These are phyloP conservation scores for Campoletis sonorensis DNA, from an alignment of 1,140 invertebrate species.

Conservation along the genomic window DNA sequence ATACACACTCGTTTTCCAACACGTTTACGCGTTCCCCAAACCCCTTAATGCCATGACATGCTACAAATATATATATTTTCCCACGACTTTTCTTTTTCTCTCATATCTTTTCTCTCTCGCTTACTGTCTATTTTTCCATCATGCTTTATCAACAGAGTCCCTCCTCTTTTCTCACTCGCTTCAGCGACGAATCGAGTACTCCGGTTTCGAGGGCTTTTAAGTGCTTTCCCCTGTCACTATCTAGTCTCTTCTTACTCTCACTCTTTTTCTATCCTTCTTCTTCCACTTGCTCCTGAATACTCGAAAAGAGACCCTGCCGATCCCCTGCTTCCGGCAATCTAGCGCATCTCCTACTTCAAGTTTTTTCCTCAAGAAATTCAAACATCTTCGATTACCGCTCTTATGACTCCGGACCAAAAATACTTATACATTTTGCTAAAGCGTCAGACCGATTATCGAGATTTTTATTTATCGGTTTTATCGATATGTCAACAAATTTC, in stretches of 20 bases:
- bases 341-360: constrained; percentile 22
- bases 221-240: constrained; percentile 68
- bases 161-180: constrained; percentile 35
- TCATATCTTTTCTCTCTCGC: constrained; percentile 32
- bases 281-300: not conserved
- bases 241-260: not conserved
- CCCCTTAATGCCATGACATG: not conserved
- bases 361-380: not conserved
- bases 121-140: constrained; percentile 35
- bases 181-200: constrained; percentile 45
- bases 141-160: constrained; percentile 44
- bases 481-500: no score
- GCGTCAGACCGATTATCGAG: no score
- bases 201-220: constrained; percentile 65
- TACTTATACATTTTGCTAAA: not conserved
- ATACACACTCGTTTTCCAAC: not conserved
- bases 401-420: not conserved
- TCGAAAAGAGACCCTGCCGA: constrained; percentile 30
- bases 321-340: constrained; percentile 42
- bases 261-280: constrained; percentile 41
- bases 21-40: constrained; percentile 1
- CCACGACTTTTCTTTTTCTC: constrained; percentile 17
- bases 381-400: constrained; percentile 16
- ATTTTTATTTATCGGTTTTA: not conserved
- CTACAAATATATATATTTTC: constrained; percentile 4